Evolutionary conservation across 1,140 invertebrate species (phyloP).

Genomic region (Drosophila navojoa): DNA sequence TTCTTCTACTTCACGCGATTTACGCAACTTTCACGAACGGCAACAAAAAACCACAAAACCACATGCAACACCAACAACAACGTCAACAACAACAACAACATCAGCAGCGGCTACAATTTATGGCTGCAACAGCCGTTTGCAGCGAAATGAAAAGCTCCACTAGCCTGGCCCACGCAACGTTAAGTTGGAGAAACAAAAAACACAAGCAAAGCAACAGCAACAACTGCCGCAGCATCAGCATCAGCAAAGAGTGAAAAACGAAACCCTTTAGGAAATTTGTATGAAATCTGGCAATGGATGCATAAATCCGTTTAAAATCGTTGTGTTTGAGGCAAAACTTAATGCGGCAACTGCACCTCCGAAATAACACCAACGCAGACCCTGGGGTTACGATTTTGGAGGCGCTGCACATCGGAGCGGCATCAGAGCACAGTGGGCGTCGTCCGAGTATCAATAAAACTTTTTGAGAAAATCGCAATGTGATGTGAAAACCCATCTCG

Average conservation of each 20-base stretch:
- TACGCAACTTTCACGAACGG: constrained; percentile 76
- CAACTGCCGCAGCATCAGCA: constrained; percentile 14
- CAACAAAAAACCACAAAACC: constrained; percentile 54
- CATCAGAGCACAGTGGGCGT: constrained; percentile 30
- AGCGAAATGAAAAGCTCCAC: constrained; percentile 59
- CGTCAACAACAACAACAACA: constrained; percentile 55
- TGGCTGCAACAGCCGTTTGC: constrained; percentile 64
- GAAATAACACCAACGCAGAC: constrained; percentile 71
- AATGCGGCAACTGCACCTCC: constrained; percentile 39
- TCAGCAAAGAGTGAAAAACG: constrained; percentile 51
- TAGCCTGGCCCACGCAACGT: constrained; percentile 70
- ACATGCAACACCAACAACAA: constrained; percentile 46
- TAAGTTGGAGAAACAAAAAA: constrained; percentile 7
- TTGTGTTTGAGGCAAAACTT: constrained; percentile 42
- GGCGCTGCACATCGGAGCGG: constrained; percentile 32
- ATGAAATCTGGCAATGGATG: constrained; percentile 63
- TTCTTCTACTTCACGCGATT: constrained; percentile 82
- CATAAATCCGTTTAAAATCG: constrained; percentile 80
- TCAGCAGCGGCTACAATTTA: constrained; percentile 65
- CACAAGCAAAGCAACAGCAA: constrained; percentile 17
- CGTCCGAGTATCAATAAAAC: constrained; percentile 10
- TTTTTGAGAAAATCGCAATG: neutral
- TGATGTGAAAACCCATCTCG: too few species aligned
- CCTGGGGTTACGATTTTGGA: constrained; percentile 59
- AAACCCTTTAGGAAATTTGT: constrained; percentile 82